Base-by-base conservation (phyloP, 2,888 invertebrate species). In the Phlogophora meticulosa region DNA sequence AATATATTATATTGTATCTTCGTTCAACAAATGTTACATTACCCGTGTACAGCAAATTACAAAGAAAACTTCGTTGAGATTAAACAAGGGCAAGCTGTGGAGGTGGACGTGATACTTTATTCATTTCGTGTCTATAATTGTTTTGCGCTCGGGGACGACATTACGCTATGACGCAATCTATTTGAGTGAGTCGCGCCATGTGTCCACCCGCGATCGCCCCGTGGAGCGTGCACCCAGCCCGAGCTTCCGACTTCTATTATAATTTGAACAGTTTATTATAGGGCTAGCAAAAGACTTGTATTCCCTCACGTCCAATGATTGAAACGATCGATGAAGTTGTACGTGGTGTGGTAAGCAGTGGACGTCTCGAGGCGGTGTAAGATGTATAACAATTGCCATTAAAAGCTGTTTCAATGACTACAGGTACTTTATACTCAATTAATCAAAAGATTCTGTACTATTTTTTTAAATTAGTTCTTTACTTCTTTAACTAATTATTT, bases 1-100 rank as follows among this genome's bases (percentile, higher is more conserved):
- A 93, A 95, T 91, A 92, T 93, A 92, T 94, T 93, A 92, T 94
- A 94, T 88, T 93, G 94, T 94, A 92, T 92, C 91, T 92, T 91
- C 90, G 89, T 87, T 91, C 90, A 90, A 89, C 91, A 91, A 92
- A 92, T 87, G 88, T 88, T 87, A 86, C 92, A 89, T 92, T 91
- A 91, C 90, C 87, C 87, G 88, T 88, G 90, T 90, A 90, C 88
- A 89, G 88, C 87, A 88, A 88, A 93, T 92, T 93, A 94, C 92
- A 93, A 94, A 94, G 93, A 90, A 92, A 90, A 90, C 75, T 72
- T 72, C 60, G 76, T 69, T 62, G 49, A 90, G 88, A 90, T 87
- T 90, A 90, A 90, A 90, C 87, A 87, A 80, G 81, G 85, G 86
- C 83, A 80, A 85, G 82, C 75, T 76, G 80, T 78, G 87, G 85